Evolutionary conservation across 2,113 vertebrate genomes (phyloP).

Genomic region (Silurus glanis): DNA sequence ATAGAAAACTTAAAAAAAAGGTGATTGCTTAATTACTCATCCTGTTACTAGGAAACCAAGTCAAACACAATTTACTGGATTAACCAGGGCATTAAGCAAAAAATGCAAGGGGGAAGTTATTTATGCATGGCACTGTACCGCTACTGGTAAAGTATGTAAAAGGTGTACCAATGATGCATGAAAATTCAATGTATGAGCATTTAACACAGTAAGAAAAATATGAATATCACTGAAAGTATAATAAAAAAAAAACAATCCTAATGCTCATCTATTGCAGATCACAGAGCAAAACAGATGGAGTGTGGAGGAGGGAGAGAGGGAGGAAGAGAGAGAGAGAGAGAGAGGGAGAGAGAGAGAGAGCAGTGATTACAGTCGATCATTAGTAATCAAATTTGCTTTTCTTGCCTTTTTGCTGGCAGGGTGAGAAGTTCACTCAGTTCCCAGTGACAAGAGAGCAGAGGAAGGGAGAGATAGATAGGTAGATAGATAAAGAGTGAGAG

Average conservation of each 20-base stretch:
- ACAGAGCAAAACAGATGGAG: not conserved
- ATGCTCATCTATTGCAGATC: not conserved
- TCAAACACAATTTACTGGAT: not conserved
- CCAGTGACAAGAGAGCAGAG: constrained; percentile 27
- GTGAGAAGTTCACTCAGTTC: constrained; percentile 48
- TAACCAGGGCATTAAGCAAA: not conserved
- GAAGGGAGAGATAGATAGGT: too few relatives aligned
- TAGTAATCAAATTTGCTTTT: constrained; percentile 52
- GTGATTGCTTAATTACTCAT: not conserved
- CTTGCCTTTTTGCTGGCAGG: constrained; percentile 24
- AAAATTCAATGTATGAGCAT: not conserved
- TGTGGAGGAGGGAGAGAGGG: not conserved
- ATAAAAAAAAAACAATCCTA: not conserved
- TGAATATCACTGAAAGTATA: not conserved
- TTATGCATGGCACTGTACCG: not conserved
- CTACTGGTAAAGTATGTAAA: not conserved
- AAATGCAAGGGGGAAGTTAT: not conserved
- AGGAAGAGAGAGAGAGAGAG: not conserved
- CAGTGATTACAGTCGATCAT: constrained; percentile 34
- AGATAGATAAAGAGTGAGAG: not conserved
- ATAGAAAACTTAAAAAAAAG: not conserved
- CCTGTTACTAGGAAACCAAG: not conserved
- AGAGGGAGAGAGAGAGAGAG: not conserved
- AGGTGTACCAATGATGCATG: not conserved
- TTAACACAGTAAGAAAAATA: not conserved